phyloP scores from a whole-genome alignment of 2,113 vertebrate genomes.

The Charadrius vociferus region DNA sequence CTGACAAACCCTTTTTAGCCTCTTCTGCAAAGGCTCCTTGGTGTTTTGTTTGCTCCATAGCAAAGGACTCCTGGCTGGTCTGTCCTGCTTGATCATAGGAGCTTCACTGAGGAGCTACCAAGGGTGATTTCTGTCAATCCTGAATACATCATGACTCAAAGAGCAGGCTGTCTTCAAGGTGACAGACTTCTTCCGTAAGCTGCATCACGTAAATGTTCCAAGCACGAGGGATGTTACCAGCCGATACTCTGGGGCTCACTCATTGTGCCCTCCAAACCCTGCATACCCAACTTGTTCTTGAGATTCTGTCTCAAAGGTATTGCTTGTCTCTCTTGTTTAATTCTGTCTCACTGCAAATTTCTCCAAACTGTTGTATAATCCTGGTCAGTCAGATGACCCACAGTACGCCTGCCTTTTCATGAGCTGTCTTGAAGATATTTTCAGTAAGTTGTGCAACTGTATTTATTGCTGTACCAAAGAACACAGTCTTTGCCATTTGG shows the following conservation, averaged over 20 bases:
- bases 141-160: background rate
- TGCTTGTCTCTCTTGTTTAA: background rate
- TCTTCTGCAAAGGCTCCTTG: background rate
- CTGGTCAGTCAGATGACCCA: background rate
- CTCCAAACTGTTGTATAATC: background rate
- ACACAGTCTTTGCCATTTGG: background rate
- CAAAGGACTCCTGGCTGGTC: background rate
- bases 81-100: background rate
- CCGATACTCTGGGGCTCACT: rapidly evolving
- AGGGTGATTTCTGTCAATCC: background rate
- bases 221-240: background rate
- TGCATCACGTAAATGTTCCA: background rate
- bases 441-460: background rate
- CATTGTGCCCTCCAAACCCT: rapidly evolving
- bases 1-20: background rate
- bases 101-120: background rate
- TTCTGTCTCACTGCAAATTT: background rate
- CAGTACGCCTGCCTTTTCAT: background rate
- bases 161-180: background rate
- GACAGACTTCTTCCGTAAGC: background rate
- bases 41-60: background rate
- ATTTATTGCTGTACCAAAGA: background rate
- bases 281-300: background rate
- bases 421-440: background rate
- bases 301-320: background rate